Evolutionary conservation across 1,140 invertebrate genomes (phyloP).

Genomic region (Drosophila sucinea): DNA sequence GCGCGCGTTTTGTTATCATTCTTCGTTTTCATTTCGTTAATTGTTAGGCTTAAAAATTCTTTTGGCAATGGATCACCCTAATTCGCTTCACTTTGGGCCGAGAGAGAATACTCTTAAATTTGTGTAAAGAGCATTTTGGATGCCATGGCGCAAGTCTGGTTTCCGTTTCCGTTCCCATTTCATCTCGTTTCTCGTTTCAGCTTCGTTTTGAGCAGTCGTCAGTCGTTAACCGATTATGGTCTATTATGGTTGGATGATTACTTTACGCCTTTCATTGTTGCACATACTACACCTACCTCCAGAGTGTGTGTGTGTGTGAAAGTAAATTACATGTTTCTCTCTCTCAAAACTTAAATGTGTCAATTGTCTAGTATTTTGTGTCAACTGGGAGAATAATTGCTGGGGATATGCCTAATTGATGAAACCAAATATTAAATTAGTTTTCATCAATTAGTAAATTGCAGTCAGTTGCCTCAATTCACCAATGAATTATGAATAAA

Average conservation of each 20-base stretch:
- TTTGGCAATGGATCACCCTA: neutral
- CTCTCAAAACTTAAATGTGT: constrained; percentile 6
- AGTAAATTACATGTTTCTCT: constrained; percentile 3
- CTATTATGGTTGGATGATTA: constrained; percentile 21
- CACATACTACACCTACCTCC: neutral
- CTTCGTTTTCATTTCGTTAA: neutral
- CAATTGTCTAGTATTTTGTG: neutral
- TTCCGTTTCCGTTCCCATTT: constrained; percentile 24
- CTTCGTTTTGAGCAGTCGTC: constrained; percentile 30
- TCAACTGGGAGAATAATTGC: constrained; percentile 4
- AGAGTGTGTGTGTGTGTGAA: neutral
- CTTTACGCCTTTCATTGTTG: constrained; percentile 16
- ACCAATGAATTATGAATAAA: constrained; percentile 20
- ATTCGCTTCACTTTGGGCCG: neutral
- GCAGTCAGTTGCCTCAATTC: neutral
- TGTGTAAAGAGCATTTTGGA: constrained; percentile 34
- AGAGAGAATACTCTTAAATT: constrained; percentile 33
- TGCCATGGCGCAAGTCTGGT: constrained; percentile 29
- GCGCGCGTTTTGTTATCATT: neutral
- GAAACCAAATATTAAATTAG: neutral
- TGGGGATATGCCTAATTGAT: constrained; percentile 12
- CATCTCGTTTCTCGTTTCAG: neutral
- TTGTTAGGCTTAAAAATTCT: neutral
- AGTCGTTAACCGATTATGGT: constrained; percentile 31
- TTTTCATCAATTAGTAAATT: neutral